Base-by-base conservation (phyloP, 1,140 invertebrate species). In the Steinernema khuongi region DNA sequence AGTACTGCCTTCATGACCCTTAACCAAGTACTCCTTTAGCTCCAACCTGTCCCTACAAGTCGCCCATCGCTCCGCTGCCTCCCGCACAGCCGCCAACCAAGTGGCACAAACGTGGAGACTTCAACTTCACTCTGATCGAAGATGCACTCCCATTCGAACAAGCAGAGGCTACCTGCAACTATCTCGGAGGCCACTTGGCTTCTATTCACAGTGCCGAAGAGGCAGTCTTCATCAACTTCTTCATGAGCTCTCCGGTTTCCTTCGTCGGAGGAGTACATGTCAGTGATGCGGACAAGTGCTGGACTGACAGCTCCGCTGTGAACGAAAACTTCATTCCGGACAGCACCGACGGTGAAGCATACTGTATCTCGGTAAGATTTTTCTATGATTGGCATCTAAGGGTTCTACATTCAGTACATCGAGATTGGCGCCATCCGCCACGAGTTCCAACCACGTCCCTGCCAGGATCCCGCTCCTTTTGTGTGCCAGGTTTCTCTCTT, bases 191-290 rank as follows among this genome's bases (percentile, higher is more conserved):
- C 11, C 70, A 71, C 44, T 36, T 71, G 7, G 33, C 70, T 18
- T 71, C 70, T 17, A 67, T 71, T 36, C 70, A 71, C 70, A 71
- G 44, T 22, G 33, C 70, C 70, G 36, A 29, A 26, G 70, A 71
- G 70, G 44, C 36, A n/a, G 33, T 44, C 41, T 71, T 71, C 33
- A 71, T 71, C 33, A 41, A 41, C 36, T 41, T 41, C 36, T 11
- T 7, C 36, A 11, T 41, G 7, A n/a, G n/a, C 7, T n/a, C 36
- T n/a, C 7, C 7, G 36, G 36, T 11, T 7, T 7, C 36, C 36
- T 41, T 41, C 36, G 7, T 41, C 7, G 36, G 36, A 41, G 36
- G 36, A 41, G n/a, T 41, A 7, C n/a, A 11, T n/a, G n/a, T 41
- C 36, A n/a, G n/a, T n/a, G 36, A 41, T 11, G n/a, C 36, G n/a